Evolutionary conservation across 2,797 vertebrate genomes (phyloP).

Genomic region (Tamandua tetradactyla): DNA sequence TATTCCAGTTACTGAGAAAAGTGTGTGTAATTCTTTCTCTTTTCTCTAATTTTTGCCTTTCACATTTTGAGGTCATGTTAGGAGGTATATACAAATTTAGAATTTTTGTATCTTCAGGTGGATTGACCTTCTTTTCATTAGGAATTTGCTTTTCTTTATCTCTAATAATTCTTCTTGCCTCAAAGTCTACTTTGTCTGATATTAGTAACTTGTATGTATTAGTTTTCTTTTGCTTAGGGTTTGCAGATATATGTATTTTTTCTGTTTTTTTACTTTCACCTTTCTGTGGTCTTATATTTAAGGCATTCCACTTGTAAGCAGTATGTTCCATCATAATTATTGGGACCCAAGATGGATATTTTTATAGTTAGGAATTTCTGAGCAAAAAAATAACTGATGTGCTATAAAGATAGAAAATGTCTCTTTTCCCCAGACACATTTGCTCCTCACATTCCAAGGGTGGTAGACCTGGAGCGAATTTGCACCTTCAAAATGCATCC

Average conservation of each 20-base stretch:
- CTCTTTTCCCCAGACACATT: not conserved
- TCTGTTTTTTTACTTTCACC: not conserved
- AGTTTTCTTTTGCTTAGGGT: slow-evolving; percentile 20
- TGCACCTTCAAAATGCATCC: slow-evolving; percentile 11
- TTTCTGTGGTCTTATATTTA: slow-evolving; percentile 19
- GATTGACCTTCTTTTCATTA: not conserved
- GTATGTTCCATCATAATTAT: not conserved
- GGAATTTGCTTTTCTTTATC: not conserved
- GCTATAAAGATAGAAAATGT: slow-evolving; percentile 17
- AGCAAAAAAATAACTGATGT: slow-evolving; percentile 32
- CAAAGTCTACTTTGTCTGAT: not conserved
- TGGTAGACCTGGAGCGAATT: not conserved
- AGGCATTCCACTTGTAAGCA: not conserved
- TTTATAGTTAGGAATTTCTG: not conserved
- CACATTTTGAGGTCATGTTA: slow-evolving; percentile 33
- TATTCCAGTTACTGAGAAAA: slow-evolving; percentile 36
- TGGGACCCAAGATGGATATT: slow-evolving; percentile 43
- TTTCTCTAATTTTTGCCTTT: slow-evolving; percentile 46
- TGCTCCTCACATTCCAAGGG: slow-evolving; percentile 15
- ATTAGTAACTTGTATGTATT: no score
- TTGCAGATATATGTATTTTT: not conserved
- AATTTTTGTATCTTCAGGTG: slow-evolving; percentile 15
- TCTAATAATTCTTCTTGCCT: not conserved
- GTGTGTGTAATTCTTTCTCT: not conserved
- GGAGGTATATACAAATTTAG: not conserved